Percentiles rank a stretch among this genome's conserved stretches.
Conservation (phyloP, 2,113 vertebrate species). For the Puntigrus tetrazona region DNA sequence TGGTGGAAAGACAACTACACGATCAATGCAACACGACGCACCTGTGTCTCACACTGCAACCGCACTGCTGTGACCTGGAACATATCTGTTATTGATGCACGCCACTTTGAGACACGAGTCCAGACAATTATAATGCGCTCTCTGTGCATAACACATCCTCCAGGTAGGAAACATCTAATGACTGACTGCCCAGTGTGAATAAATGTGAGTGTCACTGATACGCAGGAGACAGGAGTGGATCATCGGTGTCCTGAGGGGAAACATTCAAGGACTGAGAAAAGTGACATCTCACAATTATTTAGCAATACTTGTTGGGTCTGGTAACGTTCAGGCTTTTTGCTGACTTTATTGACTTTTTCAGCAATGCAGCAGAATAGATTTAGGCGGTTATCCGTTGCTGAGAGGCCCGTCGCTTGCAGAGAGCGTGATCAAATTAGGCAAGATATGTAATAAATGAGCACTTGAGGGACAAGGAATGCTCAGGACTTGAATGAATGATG, state of each 20-base stretch:
- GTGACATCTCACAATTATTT: slow-evolving; percentile 1
- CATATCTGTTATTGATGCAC: neutral
- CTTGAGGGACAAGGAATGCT: neutral
- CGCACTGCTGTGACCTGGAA: neutral
- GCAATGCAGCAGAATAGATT: neutral
- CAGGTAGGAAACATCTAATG: neutral
- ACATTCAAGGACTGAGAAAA: neutral
- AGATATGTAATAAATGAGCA: slow-evolving; percentile 7
- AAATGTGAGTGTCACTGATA: slow-evolving; percentile 1
- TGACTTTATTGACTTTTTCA: neutral
- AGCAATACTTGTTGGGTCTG: neutral
- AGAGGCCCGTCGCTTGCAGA: neutral
- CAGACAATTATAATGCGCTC: slow-evolving; percentile 10
- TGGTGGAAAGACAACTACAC: neutral
- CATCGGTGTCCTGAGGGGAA: neutral
- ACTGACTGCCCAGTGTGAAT: neutral
- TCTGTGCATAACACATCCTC: neutral
- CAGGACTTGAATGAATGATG: neutral
- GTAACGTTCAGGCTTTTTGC: neutral
- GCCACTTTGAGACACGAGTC: neutral
- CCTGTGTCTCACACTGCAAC: neutral
- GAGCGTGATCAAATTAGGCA: neutral
- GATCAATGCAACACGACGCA: neutral
- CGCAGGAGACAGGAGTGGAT: slow-evolving; percentile 5
- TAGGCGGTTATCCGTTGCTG: neutral